Base-by-base conservation (phyloP, 2,113 vertebrate species). In the Myocastor coypus region DNA sequence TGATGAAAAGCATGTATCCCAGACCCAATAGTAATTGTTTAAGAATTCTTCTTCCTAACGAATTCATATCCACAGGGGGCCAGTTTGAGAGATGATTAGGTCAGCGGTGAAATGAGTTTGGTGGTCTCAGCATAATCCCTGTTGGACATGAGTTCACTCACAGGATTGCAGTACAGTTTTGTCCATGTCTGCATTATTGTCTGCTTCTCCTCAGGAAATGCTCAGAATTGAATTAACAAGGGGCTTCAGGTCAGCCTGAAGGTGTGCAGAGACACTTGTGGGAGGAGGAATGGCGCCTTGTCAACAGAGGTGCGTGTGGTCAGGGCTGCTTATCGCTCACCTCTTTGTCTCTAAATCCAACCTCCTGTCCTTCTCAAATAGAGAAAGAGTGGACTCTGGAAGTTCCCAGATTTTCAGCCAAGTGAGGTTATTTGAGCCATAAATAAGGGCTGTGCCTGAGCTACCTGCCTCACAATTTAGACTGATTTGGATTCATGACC, bases 11-110 rank as follows among this genome's bases (percentile, higher is more conserved):
- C 89, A 50, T 95, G 88, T 85, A 97, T 98, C 89, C 89, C 93
- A 93, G 87, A 78, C 82, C 87, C 66, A 84, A 87, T 94, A 98
- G 97, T 98, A 98, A 98, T 98, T 97, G 97, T 97, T 98, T 98
- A 98, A 98, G 96, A 98, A 97, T 96, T 89, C 83, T 97, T 98
- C 97, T 84, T 98, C 97, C 97, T 97, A 97, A 98, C 98, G 97
- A 97, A 98, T 98, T 96, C 98, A 89, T 97, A 97, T 97, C 97
- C 95, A 97, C 97, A 98, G 98, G 97, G 97, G 95, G 97, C 92
- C 96, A 83, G 91, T 96, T 96, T 97, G 73, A 98, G 96, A 98
- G 97, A 96, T 97, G 97, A 98, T 97, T 96, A 97, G 98, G 96
- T 98, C 98, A 97, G 96, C 95, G 97, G 94, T 97, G 97, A 98